Conservation (phyloP, 1,140 invertebrate species). For the Parasteatoda tepidariorum region DNA sequence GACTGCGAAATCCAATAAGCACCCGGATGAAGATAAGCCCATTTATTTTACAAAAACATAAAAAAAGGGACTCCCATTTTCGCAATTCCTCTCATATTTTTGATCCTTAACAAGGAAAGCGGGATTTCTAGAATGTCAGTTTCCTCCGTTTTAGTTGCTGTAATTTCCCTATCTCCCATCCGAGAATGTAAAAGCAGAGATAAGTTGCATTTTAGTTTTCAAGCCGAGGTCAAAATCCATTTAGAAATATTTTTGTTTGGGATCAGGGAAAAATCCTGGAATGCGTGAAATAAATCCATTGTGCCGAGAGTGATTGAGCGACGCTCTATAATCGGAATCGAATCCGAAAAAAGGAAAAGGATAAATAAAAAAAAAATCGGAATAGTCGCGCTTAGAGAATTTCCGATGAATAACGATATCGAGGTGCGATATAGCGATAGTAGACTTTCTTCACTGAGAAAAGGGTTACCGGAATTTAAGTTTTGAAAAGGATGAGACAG, state of each 20-base stretch:
- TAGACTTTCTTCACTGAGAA: conserved; percentile 10
- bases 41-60: too few species aligned
- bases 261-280: conserved; percentile 16
- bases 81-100: too few species aligned
- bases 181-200: too few species aligned
- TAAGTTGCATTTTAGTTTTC: too few species aligned
- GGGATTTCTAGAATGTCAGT: too few species aligned
- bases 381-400: conserved; percentile 32
- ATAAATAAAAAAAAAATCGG: background rate
- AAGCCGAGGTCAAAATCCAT: background rate
- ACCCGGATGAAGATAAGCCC: too few species aligned
- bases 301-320: conserved; percentile 44
- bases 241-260: background rate
- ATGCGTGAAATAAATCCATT: conserved; percentile 41
- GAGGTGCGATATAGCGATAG: conserved; percentile 19
- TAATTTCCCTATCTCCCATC: too few species aligned
- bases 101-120: too few species aligned
- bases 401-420: conserved; percentile 53
- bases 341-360: conserved; percentile 1
- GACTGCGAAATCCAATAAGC: too few species aligned
- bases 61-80: too few species aligned
- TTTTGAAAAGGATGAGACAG: background rate
- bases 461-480: conserved; percentile 5
- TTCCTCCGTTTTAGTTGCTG: too few species aligned
- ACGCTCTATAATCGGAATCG: conserved; percentile 28